Evolutionary conservation across 2,888 invertebrate species (phyloP), one percentile per base, ranked within the genome.

Genomic region (Nemurella pictetii): DNA sequence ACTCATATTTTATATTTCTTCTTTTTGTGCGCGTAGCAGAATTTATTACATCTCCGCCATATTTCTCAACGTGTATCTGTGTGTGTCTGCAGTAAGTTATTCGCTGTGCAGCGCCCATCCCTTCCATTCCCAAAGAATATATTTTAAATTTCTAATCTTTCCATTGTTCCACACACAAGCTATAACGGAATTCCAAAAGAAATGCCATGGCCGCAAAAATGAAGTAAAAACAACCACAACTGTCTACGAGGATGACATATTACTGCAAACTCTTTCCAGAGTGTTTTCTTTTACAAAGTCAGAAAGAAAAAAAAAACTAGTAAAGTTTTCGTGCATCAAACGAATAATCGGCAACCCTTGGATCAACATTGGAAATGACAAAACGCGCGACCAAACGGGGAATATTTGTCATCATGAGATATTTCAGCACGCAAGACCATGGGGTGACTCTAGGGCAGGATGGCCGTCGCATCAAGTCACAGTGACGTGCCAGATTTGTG

Each of bases 401-500:
- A n/a, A n/a, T n/a, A n/a, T n/a, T n/a, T n/a, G n/a, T n/a, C n/a
- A n/a, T n/a, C n/a, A n/a, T n/a, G n/a, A n/a, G n/a, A n/a, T n/a
- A n/a, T n/a, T n/a, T n/a, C n/a, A n/a, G n/a, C n/a, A n/a, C n/a
- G n/a, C n/a, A n/a, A n/a, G n/a, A n/a, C n/a, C n/a, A n/a, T n/a
- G n/a, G n/a, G n/a, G n/a, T n/a, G n/a, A n/a, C n/a, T n/a, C n/a
- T n/a, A n/a, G n/a, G n/a, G n/a, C n/a, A n/a, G n/a, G n/a, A n/a
- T n/a, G n/a, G n/a, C n/a, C n/a, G n/a, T n/a, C n/a, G n/a, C n/a
- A n/a, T n/a, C n/a, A 55, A 55, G 55, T 55, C 55, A 20, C 1
- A 3, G 55, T 85, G 85, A 85, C 85, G 80, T 74, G 26, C 36
- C 85, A 84, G 85, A 84, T 85, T 85, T 85, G 81, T 84, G 85